A percentile compares a stretch with the other conserved stretches of the same genome.
These are phyloP conservation scores for Oreochromis niloticus DNA, from an alignment of 2,113 vertebrate species.

Conservation along the genomic window DNA sequence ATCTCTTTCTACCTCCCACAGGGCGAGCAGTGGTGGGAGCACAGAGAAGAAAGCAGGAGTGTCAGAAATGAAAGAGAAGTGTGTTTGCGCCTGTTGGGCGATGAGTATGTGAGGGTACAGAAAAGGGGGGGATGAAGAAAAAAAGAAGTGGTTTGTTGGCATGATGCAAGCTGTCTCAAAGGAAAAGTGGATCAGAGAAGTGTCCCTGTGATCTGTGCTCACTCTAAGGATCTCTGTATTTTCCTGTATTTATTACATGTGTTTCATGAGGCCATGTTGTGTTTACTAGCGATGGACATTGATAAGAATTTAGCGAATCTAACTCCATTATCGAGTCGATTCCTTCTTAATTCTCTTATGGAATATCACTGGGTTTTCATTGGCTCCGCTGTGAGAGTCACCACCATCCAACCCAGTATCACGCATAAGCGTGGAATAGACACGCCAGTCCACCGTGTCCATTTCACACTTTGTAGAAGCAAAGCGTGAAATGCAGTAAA, in stretches of 20 bases:
- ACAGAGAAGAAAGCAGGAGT: conserved; percentile 27
- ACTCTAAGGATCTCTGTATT: background rate
- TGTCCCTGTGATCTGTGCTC: conserved; percentile 2
- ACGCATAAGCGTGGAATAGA: rapidly evolving
- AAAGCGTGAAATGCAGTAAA: background rate
- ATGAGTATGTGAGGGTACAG: background rate
- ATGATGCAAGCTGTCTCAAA: background rate
- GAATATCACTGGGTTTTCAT: background rate
- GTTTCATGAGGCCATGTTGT: rapidly evolving
- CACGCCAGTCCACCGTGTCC: background rate
- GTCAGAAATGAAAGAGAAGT: conserved; percentile 42
- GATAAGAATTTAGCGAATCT: background rate
- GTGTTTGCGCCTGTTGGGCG: conserved; percentile 36
- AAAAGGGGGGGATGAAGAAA: background rate
- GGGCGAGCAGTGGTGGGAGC: conserved; percentile 29
- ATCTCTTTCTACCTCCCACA: conserved; percentile 47
- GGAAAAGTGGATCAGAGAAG: background rate
- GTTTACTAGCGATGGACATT: background rate
- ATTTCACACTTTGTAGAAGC: background rate
- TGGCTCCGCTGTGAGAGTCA: background rate
- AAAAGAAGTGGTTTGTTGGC: background rate
- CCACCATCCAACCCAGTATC: background rate
- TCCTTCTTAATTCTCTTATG: background rate
- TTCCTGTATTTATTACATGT: background rate
- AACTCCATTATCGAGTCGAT: rapidly evolving